Percentiles rank a stretch among this genome's conserved stretches.
Conservation (phyloP, 2,797 vertebrate species). For the Anguilla obscura region DNA sequence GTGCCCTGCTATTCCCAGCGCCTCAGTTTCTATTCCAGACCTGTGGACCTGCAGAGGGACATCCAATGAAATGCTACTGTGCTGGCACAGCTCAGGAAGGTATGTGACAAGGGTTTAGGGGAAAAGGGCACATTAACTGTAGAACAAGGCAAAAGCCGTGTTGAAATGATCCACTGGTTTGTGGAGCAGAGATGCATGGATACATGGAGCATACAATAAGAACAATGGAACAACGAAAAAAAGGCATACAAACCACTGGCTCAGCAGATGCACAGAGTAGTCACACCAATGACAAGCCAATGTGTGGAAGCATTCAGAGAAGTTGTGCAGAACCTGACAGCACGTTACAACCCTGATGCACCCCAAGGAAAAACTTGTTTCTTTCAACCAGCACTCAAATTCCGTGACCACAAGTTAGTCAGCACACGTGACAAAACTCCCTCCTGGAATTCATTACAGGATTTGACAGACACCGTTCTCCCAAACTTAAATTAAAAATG, state of each 20-base stretch:
- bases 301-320: not conserved
- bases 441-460: not conserved
- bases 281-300: not conserved
- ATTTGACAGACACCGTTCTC: not conserved
- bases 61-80: not conserved
- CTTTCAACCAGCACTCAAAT: not conserved
- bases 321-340: not conserved
- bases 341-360: not conserved
- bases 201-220: not conserved
- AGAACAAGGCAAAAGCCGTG: not conserved
- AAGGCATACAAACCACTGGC: not conserved
- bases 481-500: not conserved
- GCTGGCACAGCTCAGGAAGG: too few species aligned
- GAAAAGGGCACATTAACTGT: not conserved
- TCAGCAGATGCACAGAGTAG: not conserved
- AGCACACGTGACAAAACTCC: not conserved
- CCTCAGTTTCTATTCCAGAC: not conserved
- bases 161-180: not conserved
- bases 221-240: not conserved
- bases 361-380: not conserved
- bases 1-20: not conserved
- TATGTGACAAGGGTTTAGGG: not conserved
- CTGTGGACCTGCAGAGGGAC: not conserved
- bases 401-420: not conserved
- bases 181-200: not conserved